A percentile compares a stretch with the other conserved stretches of the same genome.
Conservation (phyloP, 1,140 invertebrate species). For the Drosophila asahinai region DNA sequence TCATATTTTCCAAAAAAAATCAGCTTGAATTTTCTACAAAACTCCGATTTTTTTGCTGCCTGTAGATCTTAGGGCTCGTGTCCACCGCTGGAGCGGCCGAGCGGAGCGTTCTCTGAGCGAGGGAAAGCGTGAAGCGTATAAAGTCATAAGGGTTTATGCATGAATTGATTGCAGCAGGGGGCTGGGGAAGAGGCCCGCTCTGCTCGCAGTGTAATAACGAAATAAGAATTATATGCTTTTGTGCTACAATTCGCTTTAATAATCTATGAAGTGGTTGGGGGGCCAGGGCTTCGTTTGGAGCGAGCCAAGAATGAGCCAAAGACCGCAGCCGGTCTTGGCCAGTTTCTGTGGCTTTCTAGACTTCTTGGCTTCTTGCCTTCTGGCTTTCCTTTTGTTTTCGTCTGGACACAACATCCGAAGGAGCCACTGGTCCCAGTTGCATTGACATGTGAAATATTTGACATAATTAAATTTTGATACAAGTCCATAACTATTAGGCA, state of each 20-base stretch:
- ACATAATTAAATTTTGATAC: constrained; percentile 83
- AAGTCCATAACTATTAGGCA: constrained; percentile 72
- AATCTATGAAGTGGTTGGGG: constrained; percentile 68
- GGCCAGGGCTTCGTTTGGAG: neutral
- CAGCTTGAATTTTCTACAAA: too few relatives aligned
- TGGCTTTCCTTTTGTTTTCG: constrained; percentile 11
- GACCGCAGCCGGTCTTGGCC: constrained; percentile 15
- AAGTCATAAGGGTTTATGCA: constrained; percentile 83
- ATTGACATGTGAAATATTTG: constrained; percentile 82
- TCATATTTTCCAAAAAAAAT: too few relatives aligned
- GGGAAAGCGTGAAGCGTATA: constrained; percentile 81
- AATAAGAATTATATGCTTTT: constrained; percentile 75
- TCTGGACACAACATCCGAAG: neutral
- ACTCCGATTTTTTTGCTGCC: neutral
- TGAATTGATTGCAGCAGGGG: constrained; percentile 73
- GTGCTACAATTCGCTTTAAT: constrained; percentile 76
- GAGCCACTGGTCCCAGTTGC: constrained; percentile 36
- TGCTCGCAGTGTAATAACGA: constrained; percentile 62
- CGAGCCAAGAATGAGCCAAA: neutral
- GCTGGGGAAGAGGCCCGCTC: neutral
- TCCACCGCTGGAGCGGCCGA: constrained; percentile 27
- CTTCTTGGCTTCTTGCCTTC: neutral
- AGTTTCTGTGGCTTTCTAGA: constrained; percentile 22
- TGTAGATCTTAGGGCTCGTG: constrained; percentile 41
- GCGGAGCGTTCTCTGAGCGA: constrained; percentile 35